phyloP scores from a whole-genome alignment of 2,113 vertebrate species.

The Chascanopsetta lugubris region DNA sequence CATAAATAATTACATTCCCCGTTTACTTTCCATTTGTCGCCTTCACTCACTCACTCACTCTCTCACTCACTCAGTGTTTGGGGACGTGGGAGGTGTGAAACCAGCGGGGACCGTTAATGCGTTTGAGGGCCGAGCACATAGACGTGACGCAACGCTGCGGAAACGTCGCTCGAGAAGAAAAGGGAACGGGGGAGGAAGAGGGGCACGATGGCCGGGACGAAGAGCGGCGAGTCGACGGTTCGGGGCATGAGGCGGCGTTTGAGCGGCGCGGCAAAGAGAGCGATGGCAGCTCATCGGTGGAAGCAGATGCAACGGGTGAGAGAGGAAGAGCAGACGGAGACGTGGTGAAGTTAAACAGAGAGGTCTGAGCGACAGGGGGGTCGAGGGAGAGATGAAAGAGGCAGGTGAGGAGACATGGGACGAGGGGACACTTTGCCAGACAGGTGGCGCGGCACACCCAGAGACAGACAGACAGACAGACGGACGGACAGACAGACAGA shows the following conservation, averaged over 20 bases:
- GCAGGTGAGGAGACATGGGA: not conserved
- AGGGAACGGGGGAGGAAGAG: conserved; percentile 1
- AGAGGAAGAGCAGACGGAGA: not conserved
- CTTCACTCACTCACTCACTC: too few species aligned
- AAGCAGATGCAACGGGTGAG: not conserved
- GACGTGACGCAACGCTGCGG: conserved; percentile 23
- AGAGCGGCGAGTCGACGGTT: conserved; percentile 18
- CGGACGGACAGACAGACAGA: conserved; percentile 37
- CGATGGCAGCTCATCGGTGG: not conserved
- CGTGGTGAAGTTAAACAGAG: not conserved
- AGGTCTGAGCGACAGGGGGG: conserved; percentile 8
- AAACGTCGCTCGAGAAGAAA: conserved; percentile 25
- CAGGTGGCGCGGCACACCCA: too few species aligned
- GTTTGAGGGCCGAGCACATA: conserved; percentile 17
- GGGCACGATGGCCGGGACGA: not conserved
- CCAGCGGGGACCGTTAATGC: conserved; percentile 13
- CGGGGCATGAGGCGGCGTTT: not conserved
- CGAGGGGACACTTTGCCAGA: conserved; percentile 17
- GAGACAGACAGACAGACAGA: conserved; percentile 44
- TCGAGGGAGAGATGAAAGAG: conserved; percentile 21
- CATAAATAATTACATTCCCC: conserved; percentile 24
- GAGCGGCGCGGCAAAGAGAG: conserved; percentile 31
- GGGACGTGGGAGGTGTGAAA: conserved; percentile 31
- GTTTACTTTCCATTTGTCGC: conserved; percentile 32
- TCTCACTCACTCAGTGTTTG: conserved; percentile 28